phyloP scores from a whole-genome alignment of 1,140 invertebrate species.

The Cylas formicarius region DNA sequence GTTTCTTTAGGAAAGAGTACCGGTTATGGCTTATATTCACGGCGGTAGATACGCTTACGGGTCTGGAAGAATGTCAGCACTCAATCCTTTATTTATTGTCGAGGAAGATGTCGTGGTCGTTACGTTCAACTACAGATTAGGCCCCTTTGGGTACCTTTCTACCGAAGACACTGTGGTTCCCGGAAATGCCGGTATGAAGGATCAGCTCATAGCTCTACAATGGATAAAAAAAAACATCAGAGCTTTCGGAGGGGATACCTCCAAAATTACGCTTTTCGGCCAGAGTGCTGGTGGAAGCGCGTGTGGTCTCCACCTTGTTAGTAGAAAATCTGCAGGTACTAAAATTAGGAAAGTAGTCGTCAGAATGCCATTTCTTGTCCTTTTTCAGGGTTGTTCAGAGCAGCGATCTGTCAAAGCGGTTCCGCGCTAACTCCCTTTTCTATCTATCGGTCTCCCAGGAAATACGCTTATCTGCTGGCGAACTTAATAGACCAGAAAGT shows the following conservation, averaged over 20 bases:
- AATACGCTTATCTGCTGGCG: too few species aligned
- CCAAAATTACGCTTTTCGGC: slow-evolving; percentile 58
- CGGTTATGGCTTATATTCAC: slow-evolving; percentile 50
- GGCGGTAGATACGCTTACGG: slow-evolving; percentile 54
- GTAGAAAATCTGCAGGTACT: slow-evolving; percentile 15
- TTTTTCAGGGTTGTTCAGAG: slow-evolving; percentile 53
- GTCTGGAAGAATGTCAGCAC: slow-evolving; percentile 37
- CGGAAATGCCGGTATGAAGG: slow-evolving; percentile 69
- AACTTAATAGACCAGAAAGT: too few species aligned
- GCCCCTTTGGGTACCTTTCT: slow-evolving; percentile 23
- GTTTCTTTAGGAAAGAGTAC: too few species aligned
- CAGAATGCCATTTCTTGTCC: too few species aligned
- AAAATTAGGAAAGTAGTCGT: too few species aligned
- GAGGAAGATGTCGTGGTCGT: slow-evolving; percentile 52
- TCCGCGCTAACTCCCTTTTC: too few species aligned
- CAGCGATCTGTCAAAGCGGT: slow-evolving; percentile 67
- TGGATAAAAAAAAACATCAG: slow-evolving; percentile 65
- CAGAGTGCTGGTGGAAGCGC: slow-evolving; percentile 62
- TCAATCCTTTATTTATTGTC: slow-evolving; percentile 50
- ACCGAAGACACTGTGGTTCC: slow-evolving; percentile 50
- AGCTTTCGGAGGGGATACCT: slow-evolving; percentile 64
- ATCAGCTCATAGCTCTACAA: slow-evolving; percentile 60
- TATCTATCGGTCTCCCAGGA: too few species aligned
- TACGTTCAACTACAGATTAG: slow-evolving; percentile 49
- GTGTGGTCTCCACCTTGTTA: slow-evolving; percentile 37